phyloP scores from a whole-genome alignment of 37 sponge, comb jelly and placozoan species.

The Mnemiopsis leidyi region DNA sequence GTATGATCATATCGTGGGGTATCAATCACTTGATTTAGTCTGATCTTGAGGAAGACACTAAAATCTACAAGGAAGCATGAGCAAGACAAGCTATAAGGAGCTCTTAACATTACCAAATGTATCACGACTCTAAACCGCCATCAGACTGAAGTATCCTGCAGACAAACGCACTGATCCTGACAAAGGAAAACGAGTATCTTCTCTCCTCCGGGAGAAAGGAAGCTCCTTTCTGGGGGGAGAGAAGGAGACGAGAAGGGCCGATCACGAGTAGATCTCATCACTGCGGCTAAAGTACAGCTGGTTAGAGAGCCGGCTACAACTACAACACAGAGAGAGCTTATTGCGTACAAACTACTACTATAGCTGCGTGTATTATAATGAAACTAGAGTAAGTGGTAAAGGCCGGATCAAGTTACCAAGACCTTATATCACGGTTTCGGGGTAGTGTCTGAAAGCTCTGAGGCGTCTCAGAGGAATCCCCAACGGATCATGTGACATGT shows the following conservation, averaged over 20 bases:
- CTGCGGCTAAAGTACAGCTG: too few species aligned
- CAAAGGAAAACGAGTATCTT: too few species aligned
- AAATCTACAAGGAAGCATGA: not conserved
- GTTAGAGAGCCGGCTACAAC: too few species aligned
- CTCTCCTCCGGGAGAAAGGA: too few species aligned
- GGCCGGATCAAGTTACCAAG: slow-evolving; percentile 40
- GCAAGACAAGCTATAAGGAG: not conserved
- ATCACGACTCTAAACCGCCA: not conserved
- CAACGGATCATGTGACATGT: not conserved
- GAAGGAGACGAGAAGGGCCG: too few species aligned
- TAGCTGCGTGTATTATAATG: slow-evolving; percentile 21
- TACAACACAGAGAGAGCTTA: not conserved
- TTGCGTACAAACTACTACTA: not conserved
- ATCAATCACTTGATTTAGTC: not conserved
- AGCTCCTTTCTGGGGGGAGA: too few species aligned
- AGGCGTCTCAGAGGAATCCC: not conserved
- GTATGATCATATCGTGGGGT: not conserved
- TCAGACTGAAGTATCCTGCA: too few species aligned
- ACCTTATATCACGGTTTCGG: not conserved
- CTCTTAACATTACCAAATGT: not conserved
- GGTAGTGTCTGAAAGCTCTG: not conserved
- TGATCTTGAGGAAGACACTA: not conserved
- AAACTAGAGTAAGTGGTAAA: slow-evolving; percentile 59
- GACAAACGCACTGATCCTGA: too few species aligned
- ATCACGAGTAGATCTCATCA: too few species aligned